Percentiles rank a stretch among this genome's conserved stretches.
phyloP scores from a whole-genome alignment of 1,140 invertebrate species.

The Diachasma alloeum region DNA sequence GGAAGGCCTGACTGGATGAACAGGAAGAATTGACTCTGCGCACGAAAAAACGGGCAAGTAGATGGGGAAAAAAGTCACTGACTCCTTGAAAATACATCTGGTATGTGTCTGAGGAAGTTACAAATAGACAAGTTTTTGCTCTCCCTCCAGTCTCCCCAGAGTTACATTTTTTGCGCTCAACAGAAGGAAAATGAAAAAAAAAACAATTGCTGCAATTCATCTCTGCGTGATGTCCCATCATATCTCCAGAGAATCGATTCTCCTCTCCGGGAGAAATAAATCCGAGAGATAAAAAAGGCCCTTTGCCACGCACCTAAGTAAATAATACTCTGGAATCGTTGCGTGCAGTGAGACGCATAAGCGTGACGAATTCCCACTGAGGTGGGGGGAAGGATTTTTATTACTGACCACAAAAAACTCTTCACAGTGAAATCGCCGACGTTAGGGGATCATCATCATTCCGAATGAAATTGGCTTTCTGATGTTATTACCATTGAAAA shows the following conservation, averaged over 20 bases:
- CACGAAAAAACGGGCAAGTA: background rate
- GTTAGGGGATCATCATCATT: background rate
- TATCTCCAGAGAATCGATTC: background rate
- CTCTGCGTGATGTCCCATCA: background rate
- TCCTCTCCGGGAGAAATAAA: background rate
- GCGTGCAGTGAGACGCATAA: background rate
- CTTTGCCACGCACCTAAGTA: background rate
- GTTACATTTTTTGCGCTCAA: background rate
- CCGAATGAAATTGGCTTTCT: background rate
- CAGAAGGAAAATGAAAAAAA: background rate
- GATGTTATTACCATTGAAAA: background rate
- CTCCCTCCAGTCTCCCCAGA: background rate
- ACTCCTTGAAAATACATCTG: slow-evolving; percentile 7
- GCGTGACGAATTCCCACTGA: background rate
- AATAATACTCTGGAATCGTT: background rate
- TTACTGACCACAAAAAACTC: background rate
- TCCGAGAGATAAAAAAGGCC: background rate
- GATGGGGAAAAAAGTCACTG: slow-evolving; percentile 10
- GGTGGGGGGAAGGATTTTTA: background rate
- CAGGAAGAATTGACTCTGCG: background rate
- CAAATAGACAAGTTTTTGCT: background rate
- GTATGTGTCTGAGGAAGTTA: background rate
- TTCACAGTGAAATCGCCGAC: background rate
- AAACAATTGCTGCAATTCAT: background rate
- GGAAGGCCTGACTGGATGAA: background rate